Evolutionary conservation across 2,888 invertebrate species (phyloP), one percentile per base, ranked within the genome.

Genomic region (Syritta pipiens): DNA sequence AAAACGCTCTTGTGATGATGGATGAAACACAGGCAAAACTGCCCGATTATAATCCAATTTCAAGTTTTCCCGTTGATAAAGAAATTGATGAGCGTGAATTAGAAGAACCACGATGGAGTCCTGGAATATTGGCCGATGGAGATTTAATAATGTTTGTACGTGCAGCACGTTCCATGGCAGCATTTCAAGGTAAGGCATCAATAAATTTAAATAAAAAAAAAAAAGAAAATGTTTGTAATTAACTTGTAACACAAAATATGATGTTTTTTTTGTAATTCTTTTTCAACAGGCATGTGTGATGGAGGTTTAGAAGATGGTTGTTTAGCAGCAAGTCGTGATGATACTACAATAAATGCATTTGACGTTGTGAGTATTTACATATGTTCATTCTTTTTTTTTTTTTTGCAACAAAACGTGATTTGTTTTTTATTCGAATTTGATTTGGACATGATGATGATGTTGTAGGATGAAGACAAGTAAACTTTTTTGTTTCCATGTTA

Each of bases 231-330:
- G 32, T 1, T 12, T 32, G 3, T n/a, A 44, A 35, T 40, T 49
- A 7, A 53, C 67, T 49, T 59, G 48, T 51, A 71, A 53, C 44
- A 57, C 26, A 42, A 55, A 22, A 42, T 12, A 14, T 57, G 57
- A 44, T 65, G 17, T 57, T 30, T 30, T 4, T 20, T 62, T 46
- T 22, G 40, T 81, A 40, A 72, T n/a, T 48, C n/a, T 65, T 48
- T 46, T 51, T 82, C 81, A 28, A 40, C 68, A 84, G 97, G 98
- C 85, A 97, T 98, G 97, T 98, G 98, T 92, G 97, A 98, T 91
- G 97, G 97, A 82, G 98, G 98, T 83, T 95, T 97, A 60, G 98
- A 98, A 90, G 98, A 98, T 90, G 98, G 98, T 86, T 97, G 97
- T 90, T 94, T 96, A 86, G 97, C 98, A 83, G 98, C 98, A 85